A percentile compares a stretch with the other conserved stretches of the same genome.
Evolutionary conservation across 2,113 vertebrate species (phyloP).

Genomic region (Scartelaos histophorus): DNA sequence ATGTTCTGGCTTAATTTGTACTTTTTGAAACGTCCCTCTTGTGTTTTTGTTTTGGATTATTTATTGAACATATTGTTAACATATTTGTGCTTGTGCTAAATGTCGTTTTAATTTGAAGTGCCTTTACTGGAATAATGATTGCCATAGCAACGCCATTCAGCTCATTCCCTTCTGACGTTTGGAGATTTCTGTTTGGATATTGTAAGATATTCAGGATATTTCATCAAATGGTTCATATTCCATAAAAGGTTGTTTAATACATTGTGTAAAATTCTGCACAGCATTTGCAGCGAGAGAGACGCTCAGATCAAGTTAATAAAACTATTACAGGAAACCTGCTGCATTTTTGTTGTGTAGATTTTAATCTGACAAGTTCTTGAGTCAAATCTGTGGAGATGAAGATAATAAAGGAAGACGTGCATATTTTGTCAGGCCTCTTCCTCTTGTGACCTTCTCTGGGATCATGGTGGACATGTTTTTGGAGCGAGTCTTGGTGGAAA

Average conservation of each 20-base stretch:
- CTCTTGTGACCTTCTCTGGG: background rate
- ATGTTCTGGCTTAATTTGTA: background rate
- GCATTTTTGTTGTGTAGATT: too few species aligned
- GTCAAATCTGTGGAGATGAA: too few species aligned
- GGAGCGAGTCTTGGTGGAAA: slow-evolving; percentile 79
- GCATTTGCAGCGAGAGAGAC: too few species aligned
- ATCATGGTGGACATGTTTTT: slow-evolving; percentile 86
- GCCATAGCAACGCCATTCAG: background rate
- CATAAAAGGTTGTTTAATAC: too few species aligned
- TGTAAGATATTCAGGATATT: background rate
- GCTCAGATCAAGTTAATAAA: too few species aligned
- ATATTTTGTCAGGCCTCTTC: slow-evolving; percentile 3
- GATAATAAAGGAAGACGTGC: too few species aligned
- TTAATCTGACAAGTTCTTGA: background rate
- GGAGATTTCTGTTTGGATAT: background rate
- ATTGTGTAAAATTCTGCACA: background rate
- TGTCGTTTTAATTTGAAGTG: background rate
- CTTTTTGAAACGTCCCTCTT: background rate
- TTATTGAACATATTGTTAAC: background rate
- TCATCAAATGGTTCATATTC: too few species aligned
- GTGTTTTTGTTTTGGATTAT: background rate
- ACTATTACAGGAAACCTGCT: too few species aligned
- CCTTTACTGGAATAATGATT: background rate
- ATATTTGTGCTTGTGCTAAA: background rate
- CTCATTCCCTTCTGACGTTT: background rate